Conservation (phyloP, 2,113 vertebrate species). For the Rhineura floridana region DNA sequence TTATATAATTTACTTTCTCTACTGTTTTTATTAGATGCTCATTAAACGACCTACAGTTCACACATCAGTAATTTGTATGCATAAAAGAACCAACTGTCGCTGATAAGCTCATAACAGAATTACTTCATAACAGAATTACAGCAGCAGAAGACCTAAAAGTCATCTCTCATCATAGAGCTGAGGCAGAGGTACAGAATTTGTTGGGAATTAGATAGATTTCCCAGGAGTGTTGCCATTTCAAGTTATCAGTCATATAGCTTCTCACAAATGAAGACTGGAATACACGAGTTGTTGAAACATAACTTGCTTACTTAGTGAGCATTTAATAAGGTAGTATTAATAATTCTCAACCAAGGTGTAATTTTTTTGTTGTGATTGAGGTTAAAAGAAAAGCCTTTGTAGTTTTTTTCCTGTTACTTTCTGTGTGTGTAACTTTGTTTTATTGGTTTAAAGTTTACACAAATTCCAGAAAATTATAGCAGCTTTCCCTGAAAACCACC, state of each 20-base stretch:
- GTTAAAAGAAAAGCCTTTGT: neutral
- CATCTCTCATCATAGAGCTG: neutral
- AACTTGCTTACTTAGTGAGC: neutral
- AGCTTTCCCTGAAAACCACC: no score
- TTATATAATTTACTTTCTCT: slow-evolving; percentile 3
- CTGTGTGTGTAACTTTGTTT: neutral
- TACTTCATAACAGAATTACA: neutral
- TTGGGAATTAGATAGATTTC: neutral
- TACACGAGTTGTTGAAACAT: neutral
- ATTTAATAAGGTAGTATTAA: neutral
- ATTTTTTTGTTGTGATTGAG: neutral
- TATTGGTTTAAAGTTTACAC: no score
- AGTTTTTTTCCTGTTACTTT: neutral
- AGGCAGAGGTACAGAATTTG: neutral
- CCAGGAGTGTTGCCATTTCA: neutral
- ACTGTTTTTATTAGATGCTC: neutral
- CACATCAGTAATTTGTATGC: neutral
- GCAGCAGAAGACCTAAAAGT: neutral
- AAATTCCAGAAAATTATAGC: neutral
- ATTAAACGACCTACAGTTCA: neutral
- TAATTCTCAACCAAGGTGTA: neutral
- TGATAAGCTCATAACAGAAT: neutral
- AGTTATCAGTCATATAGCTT: neutral
- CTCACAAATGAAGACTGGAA: neutral
- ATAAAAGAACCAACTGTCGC: neutral